phyloP scores from a whole-genome alignment of 2,113 vertebrate species.

The Salvator merianae region DNA sequence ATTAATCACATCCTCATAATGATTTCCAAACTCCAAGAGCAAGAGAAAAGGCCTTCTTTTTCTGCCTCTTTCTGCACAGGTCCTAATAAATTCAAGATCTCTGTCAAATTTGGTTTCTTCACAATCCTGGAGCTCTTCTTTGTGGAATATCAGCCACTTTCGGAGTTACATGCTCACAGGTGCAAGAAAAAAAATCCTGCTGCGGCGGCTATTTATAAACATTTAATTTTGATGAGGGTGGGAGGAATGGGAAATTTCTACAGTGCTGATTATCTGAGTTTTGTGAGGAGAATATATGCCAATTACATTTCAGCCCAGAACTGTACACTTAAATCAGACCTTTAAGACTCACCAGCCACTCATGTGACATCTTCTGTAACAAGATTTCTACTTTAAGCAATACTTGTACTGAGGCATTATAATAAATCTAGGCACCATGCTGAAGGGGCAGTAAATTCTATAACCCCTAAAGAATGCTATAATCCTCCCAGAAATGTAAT shows the following conservation, averaged over 20 bases:
- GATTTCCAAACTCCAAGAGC: too few relatives aligned
- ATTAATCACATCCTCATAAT: too few relatives aligned
- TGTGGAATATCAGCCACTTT: background rate
- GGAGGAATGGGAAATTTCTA: conserved; percentile 10
- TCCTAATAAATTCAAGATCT: too few relatives aligned
- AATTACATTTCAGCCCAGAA: background rate
- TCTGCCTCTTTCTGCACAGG: too few relatives aligned
- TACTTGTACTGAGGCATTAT: conserved; percentile 12
- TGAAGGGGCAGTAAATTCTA: conserved; percentile 53
- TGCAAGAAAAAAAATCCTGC: background rate
- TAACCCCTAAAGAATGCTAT: conserved; percentile 44
- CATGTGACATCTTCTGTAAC: conserved; percentile 35
- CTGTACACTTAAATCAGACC: background rate
- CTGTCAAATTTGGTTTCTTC: too few relatives aligned
- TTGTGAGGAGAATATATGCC: conserved; percentile 27
- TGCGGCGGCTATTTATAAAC: background rate
- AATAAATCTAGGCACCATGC: conserved; percentile 44
- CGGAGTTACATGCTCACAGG: background rate
- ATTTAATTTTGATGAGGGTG: background rate
- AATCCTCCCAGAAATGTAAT: conserved; percentile 59
- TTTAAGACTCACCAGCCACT: background rate
- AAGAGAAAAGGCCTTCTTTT: too few relatives aligned
- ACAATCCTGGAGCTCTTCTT: background rate
- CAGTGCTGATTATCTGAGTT: background rate
- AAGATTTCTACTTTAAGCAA: background rate